Percentiles rank a stretch among this genome's conserved stretches.
Evolutionary conservation across 92 coral and sea anemone genomes (phyloP).

Genomic region (Phymanthus crucifer): DNA sequence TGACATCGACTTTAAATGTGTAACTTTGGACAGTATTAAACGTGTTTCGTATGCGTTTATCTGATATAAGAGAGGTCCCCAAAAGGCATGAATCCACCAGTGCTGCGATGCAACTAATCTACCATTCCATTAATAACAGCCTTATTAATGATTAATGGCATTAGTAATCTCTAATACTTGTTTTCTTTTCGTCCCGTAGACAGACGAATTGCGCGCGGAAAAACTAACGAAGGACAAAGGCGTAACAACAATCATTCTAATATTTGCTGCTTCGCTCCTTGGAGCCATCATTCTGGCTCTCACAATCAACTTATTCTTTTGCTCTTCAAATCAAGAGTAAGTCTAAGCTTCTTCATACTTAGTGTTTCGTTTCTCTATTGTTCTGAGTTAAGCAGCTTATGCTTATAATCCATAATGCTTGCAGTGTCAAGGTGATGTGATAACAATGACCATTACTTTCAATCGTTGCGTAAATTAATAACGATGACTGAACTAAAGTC

Average conservation of each 20-base stretch:
- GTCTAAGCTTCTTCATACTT: slow-evolving; percentile 5
- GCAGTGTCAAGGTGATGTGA: background rate
- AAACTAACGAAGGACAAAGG: slow-evolving; percentile 4
- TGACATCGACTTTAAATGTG: too few relatives aligned
- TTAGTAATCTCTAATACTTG: background rate
- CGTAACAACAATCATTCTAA: slow-evolving; percentile 19
- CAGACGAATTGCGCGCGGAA: slow-evolving; percentile 4
- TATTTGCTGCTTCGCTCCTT: slow-evolving; percentile 10
- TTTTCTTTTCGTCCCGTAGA: background rate
- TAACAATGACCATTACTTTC: background rate
- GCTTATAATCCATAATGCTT: background rate
- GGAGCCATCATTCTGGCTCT: slow-evolving; percentile 18
- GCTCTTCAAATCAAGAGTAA: slow-evolving; percentile 30
- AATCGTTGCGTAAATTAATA: background rate
- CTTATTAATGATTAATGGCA: too few relatives aligned
- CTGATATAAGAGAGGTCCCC: too few relatives aligned
- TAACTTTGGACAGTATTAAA: too few relatives aligned
- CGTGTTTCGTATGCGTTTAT: too few relatives aligned
- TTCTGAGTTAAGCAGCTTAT: background rate
- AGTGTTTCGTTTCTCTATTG: background rate
- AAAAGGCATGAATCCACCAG: too few relatives aligned
- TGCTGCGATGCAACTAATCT: too few relatives aligned
- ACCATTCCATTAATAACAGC: background rate
- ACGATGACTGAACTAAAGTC: too few relatives aligned
- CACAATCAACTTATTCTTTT: slow-evolving; percentile 16